Evolutionary conservation across 1,140 invertebrate genomes (phyloP).

Genomic region (Cylas formicarius): DNA sequence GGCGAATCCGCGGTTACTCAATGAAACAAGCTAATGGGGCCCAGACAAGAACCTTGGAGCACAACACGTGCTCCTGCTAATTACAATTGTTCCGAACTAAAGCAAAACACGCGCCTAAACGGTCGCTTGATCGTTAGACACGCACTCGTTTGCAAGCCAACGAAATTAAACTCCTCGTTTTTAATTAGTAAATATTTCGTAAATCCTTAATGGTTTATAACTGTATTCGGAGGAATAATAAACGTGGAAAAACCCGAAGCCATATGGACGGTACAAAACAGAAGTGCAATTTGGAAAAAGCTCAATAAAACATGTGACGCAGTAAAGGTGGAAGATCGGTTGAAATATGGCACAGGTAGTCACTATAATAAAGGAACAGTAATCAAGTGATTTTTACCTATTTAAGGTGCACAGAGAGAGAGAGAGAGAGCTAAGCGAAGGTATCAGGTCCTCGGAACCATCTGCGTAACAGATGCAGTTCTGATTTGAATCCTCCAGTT

Average conservation of each 20-base stretch:
- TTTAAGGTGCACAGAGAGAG: no score
- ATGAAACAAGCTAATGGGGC: conserved; percentile 22
- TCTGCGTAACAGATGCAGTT: conserved; percentile 39
- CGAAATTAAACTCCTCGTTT: no score
- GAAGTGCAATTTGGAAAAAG: conserved; percentile 3
- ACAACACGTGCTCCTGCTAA: conserved; percentile 23
- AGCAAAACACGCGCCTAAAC: neutral
- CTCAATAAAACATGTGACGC: conserved; percentile 25
- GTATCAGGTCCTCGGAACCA: conserved; percentile 32
- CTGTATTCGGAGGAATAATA: no score
- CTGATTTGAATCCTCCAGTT: conserved; percentile 37
- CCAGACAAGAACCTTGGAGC: conserved; percentile 22
- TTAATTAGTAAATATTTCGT: no score
- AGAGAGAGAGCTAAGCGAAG: conserved; percentile 23
- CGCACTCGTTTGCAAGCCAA: no score
- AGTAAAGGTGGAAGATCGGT: conserved; percentile 17
- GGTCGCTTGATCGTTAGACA: no score
- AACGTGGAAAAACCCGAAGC: conserved; percentile 11
- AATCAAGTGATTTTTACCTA: conserved; percentile 31
- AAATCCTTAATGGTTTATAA: no score
- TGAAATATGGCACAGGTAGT: conserved; percentile 30
- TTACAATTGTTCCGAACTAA: conserved; percentile 11
- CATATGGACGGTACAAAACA: no score
- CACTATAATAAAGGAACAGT: conserved; percentile 18
- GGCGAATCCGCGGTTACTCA: conserved; percentile 20